Evolutionary conservation across 2,113 vertebrate genomes (phyloP).

Genomic region (Hydropotes inermis): DNA sequence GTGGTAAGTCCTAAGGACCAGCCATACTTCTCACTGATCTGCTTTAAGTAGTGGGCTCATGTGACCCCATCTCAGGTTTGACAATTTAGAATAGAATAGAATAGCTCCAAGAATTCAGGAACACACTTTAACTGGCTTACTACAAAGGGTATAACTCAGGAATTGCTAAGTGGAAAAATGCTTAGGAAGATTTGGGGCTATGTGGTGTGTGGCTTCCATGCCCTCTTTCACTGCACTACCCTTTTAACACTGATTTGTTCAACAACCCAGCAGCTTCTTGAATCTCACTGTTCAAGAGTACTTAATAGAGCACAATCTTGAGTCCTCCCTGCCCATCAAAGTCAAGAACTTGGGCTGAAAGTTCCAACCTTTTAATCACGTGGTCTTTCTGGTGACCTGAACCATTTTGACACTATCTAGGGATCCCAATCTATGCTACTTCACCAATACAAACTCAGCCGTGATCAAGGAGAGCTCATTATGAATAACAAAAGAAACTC

Average conservation of each 20-base stretch:
- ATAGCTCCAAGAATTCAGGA: background rate
- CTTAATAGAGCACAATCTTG: background rate
- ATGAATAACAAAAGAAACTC: background rate
- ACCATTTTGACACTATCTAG: background rate
- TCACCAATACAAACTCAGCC: background rate
- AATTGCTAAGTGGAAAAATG: background rate
- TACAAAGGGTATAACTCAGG: background rate
- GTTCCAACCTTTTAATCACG: background rate
- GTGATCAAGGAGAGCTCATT: background rate
- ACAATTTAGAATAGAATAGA: background rate
- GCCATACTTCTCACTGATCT: background rate
- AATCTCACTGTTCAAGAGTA: background rate
- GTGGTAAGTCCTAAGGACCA: background rate
- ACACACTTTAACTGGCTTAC: background rate
- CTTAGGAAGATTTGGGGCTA: background rate
- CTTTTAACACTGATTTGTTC: background rate
- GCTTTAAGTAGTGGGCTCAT: background rate
- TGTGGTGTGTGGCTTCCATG: background rate
- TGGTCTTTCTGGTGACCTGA: background rate
- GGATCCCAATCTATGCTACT: background rate
- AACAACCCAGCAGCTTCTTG: background rate
- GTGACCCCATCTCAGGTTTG: background rate
- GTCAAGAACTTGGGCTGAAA: background rate
- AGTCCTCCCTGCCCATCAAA: background rate
- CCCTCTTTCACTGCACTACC: background rate